phyloP scores from a whole-genome alignment of 2,888 invertebrate genomes.

The Diarsia mendica region DNA sequence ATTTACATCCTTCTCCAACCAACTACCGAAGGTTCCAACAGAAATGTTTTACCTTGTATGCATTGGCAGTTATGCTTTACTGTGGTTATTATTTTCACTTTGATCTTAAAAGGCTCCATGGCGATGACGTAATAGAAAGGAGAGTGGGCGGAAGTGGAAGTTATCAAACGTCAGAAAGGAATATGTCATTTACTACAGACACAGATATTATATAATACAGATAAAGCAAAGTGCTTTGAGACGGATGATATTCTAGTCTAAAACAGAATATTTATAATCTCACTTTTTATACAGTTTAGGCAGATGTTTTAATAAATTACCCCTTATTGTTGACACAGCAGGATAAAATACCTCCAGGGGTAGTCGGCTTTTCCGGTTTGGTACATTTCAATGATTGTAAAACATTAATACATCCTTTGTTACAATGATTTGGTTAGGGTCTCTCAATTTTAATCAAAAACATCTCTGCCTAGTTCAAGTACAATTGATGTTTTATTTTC shows the following conservation, averaged over 20 bases:
- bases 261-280: background rate
- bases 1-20: too few species aligned
- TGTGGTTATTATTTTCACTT: background rate
- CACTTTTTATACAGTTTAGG: background rate
- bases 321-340: background rate
- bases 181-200: too few species aligned
- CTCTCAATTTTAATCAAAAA: too few species aligned
- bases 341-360: background rate
- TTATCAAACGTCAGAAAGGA: background rate
- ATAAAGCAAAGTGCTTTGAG: background rate
- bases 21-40: too few species aligned
- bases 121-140: background rate
- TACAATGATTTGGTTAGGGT: too few species aligned
- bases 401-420: too few species aligned
- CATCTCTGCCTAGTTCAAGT: too few species aligned
- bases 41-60: background rate
- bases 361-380: background rate
- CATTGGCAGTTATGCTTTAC: background rate
- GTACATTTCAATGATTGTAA: too few species aligned
- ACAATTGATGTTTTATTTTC: too few species aligned
- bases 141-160: background rate
- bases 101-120: background rate
- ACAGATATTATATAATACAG: too few species aligned
- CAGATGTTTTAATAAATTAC: background rate
- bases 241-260: background rate